Evolutionary conservation across 2,113 vertebrate genomes (phyloP).

Genomic region (Pagrus major): DNA sequence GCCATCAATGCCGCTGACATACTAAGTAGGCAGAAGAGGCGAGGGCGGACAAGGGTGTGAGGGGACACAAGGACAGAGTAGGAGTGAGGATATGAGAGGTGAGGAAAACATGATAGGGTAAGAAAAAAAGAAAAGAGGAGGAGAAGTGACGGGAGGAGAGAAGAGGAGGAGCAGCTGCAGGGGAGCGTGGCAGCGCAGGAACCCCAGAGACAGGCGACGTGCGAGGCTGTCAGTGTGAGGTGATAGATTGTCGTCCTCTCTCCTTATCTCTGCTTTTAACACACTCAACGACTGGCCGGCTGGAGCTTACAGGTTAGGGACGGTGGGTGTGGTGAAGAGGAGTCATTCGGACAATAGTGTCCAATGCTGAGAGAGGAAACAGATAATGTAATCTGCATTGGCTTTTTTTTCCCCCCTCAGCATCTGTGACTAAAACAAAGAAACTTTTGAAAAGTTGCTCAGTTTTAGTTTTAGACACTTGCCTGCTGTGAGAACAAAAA

Average conservation of each 20-base stretch:
- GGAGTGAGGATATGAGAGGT: slow-evolving; percentile 31
- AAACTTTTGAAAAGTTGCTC: slow-evolving; percentile 6
- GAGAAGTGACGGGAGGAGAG: slow-evolving; percentile 37
- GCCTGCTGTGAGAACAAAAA: slow-evolving; percentile 36
- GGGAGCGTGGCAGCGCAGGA: slow-evolving; percentile 48
- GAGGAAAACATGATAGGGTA: slow-evolving; percentile 14
- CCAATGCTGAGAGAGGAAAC: neutral
- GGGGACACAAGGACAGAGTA: slow-evolving; percentile 25
- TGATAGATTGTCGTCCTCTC: slow-evolving; percentile 73
- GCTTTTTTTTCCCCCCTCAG: neutral
- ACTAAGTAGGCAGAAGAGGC: slow-evolving; percentile 50
- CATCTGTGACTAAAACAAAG: slow-evolving; percentile 1
- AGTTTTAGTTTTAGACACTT: neutral
- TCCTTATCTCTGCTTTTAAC: slow-evolving; percentile 74
- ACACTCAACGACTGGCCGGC: slow-evolving; percentile 55
- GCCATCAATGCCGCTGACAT: slow-evolving; percentile 62
- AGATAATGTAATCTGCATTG: neutral
- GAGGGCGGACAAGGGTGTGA: neutral
- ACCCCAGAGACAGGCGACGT: slow-evolving; percentile 50
- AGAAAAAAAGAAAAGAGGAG: slow-evolving; percentile 49
- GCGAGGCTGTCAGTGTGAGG: slow-evolving; percentile 62
- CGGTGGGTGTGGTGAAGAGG: slow-evolving; percentile 1
- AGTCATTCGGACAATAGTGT: slow-evolving; percentile 16
- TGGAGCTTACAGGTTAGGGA: slow-evolving; percentile 46
- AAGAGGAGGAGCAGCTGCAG: slow-evolving; percentile 56